Base-by-base conservation (phyloP, 2,888 invertebrate species). In the Scrobipalpa costella region DNA sequence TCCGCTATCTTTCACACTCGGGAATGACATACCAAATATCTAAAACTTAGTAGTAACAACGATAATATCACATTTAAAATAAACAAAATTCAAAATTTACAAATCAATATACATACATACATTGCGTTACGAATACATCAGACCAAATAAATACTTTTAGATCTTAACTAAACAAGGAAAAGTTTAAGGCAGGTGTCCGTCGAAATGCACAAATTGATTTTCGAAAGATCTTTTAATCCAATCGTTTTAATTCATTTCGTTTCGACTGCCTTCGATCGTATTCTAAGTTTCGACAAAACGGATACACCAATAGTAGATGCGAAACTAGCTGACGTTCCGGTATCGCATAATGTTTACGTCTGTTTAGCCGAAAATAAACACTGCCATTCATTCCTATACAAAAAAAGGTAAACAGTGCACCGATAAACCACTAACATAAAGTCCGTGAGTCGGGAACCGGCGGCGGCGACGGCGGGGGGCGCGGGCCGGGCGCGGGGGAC, bases 11-110 rank as follows among this genome's bases (percentile, higher is more conserved):
- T 49, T 49, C 64, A 67, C 67, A 50, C 61, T 74, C 79, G 79
- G 77, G 79, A 79, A 79, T 73, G 74, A 70, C 76, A 67, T 76
- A 73, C 64, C 71, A 65, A 73, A 71, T 73, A 72, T 68, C 69
- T 76, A 74, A 66, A 67, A 65, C 65, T 70, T 72, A 73, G 70
- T 65, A 52, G 34, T 73, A 80, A 74, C 72, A 72, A 77, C 76
- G 77, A 64, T 71, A 72, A 72, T 84, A 84, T 83, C 84, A 84
- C 84, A 83, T 79, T 75, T 79, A 69, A 73, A 73, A 66, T 69
- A 72, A 78, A 67, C 62, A 63, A 65, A 62, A 63, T 77, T 68
- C 27, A 52, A 52, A 71, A 75, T 73, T 73, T 72, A 75, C 74
- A 75, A 70, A 73, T 49, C 17, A 49, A 19, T 49, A 19, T 49